Evolutionary conservation across 2,113 vertebrate genomes (phyloP).

Genomic region (Lasiurus cinereus): DNA sequence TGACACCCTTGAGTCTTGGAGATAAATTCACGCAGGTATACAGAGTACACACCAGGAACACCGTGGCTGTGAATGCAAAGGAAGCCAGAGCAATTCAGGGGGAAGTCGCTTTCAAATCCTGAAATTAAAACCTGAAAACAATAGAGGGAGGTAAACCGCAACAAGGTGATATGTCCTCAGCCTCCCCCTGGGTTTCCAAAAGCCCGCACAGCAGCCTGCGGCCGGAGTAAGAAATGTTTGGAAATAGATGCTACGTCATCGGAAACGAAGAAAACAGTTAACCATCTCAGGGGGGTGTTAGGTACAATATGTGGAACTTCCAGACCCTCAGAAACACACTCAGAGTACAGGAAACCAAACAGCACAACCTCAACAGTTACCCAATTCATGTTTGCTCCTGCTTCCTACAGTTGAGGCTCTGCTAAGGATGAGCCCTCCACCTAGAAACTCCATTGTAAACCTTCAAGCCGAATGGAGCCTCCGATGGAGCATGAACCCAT

Average conservation of each 20-base stretch:
- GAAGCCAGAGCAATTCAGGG: background rate
- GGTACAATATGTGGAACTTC: background rate
- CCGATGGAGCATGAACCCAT: too few species aligned
- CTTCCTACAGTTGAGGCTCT: background rate
- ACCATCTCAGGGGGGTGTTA: background rate
- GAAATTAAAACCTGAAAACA: constrained; percentile 33
- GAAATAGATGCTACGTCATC: background rate
- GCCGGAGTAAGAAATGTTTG: background rate
- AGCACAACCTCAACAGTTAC: background rate
- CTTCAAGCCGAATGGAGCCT: background rate
- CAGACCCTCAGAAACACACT: background rate
- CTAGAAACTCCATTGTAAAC: background rate
- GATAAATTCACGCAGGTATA: background rate
- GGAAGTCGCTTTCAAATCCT: background rate
- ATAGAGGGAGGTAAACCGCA: background rate
- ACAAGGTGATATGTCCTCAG: background rate
- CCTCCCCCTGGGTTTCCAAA: background rate
- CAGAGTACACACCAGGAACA: background rate
- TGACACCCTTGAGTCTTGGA: constrained; percentile 7
- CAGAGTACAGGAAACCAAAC: background rate
- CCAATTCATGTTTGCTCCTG: rapidly evolving
- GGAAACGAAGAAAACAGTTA: background rate
- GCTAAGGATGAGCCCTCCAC: background rate
- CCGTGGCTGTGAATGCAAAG: background rate
- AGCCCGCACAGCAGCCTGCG: background rate